Evolutionary conservation across 2,888 invertebrate species (phyloP).

Genomic region (Drosophila ochracea): DNA sequence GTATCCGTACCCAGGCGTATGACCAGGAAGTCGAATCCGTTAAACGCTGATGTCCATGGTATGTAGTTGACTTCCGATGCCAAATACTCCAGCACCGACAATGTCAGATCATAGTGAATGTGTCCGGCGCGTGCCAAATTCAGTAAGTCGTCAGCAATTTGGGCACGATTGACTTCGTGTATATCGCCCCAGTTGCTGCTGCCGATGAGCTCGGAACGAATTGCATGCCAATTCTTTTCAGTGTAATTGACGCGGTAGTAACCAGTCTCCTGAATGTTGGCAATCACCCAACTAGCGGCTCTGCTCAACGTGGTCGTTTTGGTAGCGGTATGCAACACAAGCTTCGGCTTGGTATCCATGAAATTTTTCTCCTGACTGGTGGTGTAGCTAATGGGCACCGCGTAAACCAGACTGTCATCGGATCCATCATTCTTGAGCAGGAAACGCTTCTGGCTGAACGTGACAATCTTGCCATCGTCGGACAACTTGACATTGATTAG

Average conservation of each 20-base stretch:
- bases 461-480: conserved; percentile 45
- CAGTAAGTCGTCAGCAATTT: conserved; percentile 92
- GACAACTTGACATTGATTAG: conserved; percentile 86
- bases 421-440: conserved; percentile 71
- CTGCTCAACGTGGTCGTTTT: conserved; percentile 3
- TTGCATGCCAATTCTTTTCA: conserved; percentile 87
- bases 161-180: conserved; percentile 90
- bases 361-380: conserved; percentile 70
- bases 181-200: conserved; percentile 84
- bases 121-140: conserved; percentile 89
- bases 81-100: conserved; percentile 90
- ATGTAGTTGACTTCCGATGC: conserved; percentile 89
- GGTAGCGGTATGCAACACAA: conserved; percentile 50
- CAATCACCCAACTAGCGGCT: conserved; percentile 75
- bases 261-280: conserved; percentile 83
- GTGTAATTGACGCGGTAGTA: conserved; percentile 91
- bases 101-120: conserved; percentile 87
- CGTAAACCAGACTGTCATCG: conserved; percentile 64
- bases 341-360: conserved; percentile 61
- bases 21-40: conserved; percentile 84
- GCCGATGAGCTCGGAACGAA: conserved; percentile 52
- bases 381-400: conserved; percentile 82
- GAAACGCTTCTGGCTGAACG: conserved; percentile 81
- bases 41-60: conserved; percentile 91
- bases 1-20: conserved; percentile 78